phyloP scores from a whole-genome alignment of 2,888 invertebrate species.

The Cephus rjabovi region DNA sequence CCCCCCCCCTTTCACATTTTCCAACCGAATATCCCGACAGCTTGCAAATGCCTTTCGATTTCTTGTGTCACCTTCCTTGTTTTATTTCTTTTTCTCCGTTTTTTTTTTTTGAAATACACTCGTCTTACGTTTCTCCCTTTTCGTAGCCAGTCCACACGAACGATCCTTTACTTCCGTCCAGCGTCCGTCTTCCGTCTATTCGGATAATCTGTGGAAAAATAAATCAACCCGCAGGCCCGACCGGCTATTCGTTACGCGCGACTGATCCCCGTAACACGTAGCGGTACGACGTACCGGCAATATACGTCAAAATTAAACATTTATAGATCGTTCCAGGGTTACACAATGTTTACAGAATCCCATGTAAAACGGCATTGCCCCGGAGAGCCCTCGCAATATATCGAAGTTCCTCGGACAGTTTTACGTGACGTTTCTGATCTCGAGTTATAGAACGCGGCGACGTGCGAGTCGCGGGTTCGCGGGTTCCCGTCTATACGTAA shows the following conservation, averaged over 20 bases:
- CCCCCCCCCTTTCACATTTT: neutral
- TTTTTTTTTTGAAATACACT: neutral
- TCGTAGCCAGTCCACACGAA: neutral
- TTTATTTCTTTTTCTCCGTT: neutral
- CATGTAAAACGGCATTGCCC: neutral
- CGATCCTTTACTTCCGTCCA: neutral
- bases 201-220: neutral
- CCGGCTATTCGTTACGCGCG: neutral
- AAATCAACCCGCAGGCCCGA: neutral
- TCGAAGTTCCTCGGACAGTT: neutral
- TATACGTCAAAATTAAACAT: constrained; percentile 36
- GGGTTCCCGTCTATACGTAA: neutral
- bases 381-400: neutral
- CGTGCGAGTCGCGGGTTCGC: neutral
- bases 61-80: neutral
- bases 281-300: constrained; percentile 16
- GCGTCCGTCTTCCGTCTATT: neutral
- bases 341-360: neutral
- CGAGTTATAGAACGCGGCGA: neutral
- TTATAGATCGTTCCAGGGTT: constrained; percentile 34
- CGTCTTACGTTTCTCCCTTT: neutral
- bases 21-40: neutral
- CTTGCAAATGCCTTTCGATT: neutral
- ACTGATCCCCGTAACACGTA: neutral
- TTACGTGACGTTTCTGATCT: neutral